Percentiles rank a stretch among this genome's conserved stretches.
These are phyloP conservation scores for Musca vetustissima DNA, from an alignment of 1,140 invertebrate species.

Conservation along the genomic window DNA sequence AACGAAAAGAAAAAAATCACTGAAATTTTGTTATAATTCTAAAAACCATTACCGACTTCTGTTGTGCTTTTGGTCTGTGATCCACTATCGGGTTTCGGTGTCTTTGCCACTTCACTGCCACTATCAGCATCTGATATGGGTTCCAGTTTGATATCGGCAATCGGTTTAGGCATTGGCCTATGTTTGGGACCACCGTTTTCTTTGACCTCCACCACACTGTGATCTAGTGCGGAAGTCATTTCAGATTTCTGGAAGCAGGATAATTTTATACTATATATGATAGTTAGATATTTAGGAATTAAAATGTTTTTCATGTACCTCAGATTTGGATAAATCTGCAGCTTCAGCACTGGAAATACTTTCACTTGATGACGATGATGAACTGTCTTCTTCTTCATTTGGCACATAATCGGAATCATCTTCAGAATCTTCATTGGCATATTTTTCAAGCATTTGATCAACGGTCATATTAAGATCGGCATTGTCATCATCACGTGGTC, in stretches of 20 bases:
- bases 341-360: constrained; percentile 27
- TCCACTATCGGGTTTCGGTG: constrained; percentile 16
- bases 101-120: not conserved
- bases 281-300: too few species aligned
- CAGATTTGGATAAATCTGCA: constrained; percentile 24
- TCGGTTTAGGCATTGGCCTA: not conserved
- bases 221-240: not conserved
- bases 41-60: constrained; percentile 52
- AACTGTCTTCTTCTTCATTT: constrained; percentile 29
- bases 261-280: too few species aligned
- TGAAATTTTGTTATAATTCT: too few species aligned
- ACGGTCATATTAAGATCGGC: constrained; percentile 38
- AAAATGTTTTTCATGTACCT: too few species aligned
- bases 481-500: constrained; percentile 29
- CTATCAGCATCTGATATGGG: not conserved
- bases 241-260: too few species aligned
- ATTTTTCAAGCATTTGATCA: constrained; percentile 45
- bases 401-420: constrained; percentile 51
- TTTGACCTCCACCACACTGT: not conserved
- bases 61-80: constrained; percentile 27
- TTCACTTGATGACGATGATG: constrained; percentile 29
- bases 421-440: constrained; percentile 46
- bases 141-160: constrained; percentile 10
- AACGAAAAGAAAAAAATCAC: too few species aligned
- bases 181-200: constrained; percentile 9